Evolutionary conservation across 1,140 invertebrate genomes (phyloP).

Genomic region (Pachyrhynchus sulphureomaculatus): DNA sequence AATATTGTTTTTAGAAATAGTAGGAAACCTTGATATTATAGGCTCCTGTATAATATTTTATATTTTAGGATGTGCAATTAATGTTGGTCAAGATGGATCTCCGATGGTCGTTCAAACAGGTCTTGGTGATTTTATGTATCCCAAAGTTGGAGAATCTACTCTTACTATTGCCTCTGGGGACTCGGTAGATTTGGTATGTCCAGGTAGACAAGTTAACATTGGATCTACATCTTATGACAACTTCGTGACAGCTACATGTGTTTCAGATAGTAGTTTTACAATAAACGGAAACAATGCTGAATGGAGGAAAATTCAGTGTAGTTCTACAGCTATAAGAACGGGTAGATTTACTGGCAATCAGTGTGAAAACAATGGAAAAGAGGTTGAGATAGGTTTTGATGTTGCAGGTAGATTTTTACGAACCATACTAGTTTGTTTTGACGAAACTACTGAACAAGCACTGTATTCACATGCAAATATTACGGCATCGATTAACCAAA

Average conservation of each 20-base stretch:
- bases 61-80: neutral
- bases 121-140: neutral
- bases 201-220: neutral
- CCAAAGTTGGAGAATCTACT: neutral
- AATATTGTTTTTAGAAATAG: too few relatives aligned
- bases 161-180: neutral
- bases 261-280: neutral
- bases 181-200: neutral
- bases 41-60: too few relatives aligned
- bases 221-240: neutral
- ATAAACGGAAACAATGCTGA: neutral
- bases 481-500: slow-evolving; percentile 35
- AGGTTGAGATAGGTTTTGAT: neutral
- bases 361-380: neutral
- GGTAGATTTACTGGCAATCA: neutral
- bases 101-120: neutral
- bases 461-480: slow-evolving; percentile 39
- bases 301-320: neutral
- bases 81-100: neutral
- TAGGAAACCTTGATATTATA: too few relatives aligned
- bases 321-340: neutral
- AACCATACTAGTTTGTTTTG: slow-evolving; percentile 40
- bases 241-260: neutral
- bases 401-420: slow-evolving; percentile 27
- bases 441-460: slow-evolving; percentile 26